Evolutionary conservation across 1,140 invertebrate species (phyloP), one percentile per base, ranked within the genome.

Genomic region (Tribolium madens): DNA sequence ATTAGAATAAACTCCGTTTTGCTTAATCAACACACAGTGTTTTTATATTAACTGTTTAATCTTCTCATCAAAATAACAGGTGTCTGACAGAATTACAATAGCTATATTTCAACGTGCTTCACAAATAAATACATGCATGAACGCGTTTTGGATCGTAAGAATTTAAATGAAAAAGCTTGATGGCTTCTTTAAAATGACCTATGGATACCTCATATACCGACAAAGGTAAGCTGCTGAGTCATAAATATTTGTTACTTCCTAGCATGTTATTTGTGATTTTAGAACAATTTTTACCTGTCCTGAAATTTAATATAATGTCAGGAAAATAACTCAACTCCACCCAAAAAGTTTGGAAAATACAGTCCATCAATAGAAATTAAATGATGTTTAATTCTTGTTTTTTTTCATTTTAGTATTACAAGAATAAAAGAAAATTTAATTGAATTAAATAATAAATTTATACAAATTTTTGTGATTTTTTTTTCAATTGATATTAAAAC

Each of bases 181-280:
- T 57, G 52, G 18, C 52, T 57, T 57, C 52, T 57, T 57, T 26
- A 18, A 21, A 57, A 26, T 10, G 18, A 57, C 52, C 18, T 17
- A n/a, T 26, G 18, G 52, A n/a, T 17, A 57, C 13, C 10, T 57
- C 52, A 18, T 26, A 26, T 57, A 18, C 52, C 52, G 52, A 57
- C 52, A 57, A 57, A 57, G 52, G 18, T 26, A 21, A 57, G 10
- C 10, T 57, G 52, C 52, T 57, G 52, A 57, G 15, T 57, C 52
- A 57, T 57, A 21, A 57, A 57, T 57, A 57, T 57, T 57, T 57
- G 52, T 57, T 57, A 21, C 52, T 57, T 57, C 10, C 52, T 21
- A 57, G 15, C 18, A 10, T 57, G 18, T 57, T 57, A 57, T 57
- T 57, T 26, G 17, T 26, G 52, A 57, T 57, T 21, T 57, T n/a